Conservation (phyloP, 2,888 invertebrate species). For the Drosophila neutralis region DNA sequence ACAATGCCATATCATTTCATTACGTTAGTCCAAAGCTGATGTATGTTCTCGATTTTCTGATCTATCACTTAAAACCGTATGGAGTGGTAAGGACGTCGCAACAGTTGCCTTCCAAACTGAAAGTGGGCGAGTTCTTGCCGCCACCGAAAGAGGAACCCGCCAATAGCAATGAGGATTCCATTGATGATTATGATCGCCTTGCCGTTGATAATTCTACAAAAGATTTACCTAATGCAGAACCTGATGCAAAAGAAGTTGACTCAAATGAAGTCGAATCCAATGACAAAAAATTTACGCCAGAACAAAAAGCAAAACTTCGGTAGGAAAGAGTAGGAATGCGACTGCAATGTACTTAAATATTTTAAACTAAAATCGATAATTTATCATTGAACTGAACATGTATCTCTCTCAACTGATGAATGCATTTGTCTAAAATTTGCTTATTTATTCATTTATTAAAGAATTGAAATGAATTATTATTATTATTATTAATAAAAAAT, state of each 20-base stretch:
- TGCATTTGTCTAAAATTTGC: neutral
- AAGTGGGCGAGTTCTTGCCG: constrained; percentile 1
- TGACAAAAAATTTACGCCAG: neutral
- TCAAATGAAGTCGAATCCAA: neutral
- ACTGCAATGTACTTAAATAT: neutral
- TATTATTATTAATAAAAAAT: neutral
- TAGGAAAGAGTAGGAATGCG: no score
- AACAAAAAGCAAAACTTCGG: neutral
- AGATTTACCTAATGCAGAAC: neutral
- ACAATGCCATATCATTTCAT: constrained; percentile 7
- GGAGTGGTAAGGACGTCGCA: neutral
- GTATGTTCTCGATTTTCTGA: constrained; percentile 3
- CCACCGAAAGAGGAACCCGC: constrained; percentile 1
- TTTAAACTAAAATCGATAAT: neutral
- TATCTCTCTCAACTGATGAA: neutral
- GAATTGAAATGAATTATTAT: neutral
- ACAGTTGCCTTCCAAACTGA: constrained; percentile 4
- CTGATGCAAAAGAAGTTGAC: neutral
- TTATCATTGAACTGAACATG: neutral
- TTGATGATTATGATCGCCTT: constrained; percentile 3
- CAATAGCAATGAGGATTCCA: constrained; percentile 6
- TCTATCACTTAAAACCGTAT: neutral
- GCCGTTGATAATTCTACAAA: neutral
- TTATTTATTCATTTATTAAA: neutral
- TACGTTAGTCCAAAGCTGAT: neutral